A percentile compares a stretch with the other conserved stretches of the same genome.
Conservation (phyloP, 2,797 vertebrate genomes). For the Falco cherrug region DNA sequence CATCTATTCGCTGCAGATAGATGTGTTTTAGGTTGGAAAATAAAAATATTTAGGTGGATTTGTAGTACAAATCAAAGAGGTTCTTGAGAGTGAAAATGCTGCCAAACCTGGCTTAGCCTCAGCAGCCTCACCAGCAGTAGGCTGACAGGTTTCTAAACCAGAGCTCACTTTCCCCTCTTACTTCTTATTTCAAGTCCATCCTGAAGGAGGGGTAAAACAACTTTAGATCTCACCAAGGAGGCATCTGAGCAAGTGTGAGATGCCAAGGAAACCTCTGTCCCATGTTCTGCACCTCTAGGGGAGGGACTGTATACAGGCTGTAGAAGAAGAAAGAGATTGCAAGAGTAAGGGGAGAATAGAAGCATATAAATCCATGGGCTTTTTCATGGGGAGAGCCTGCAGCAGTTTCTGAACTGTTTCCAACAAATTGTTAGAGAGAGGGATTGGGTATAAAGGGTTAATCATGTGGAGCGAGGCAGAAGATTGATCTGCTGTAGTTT, state of each 20-base stretch:
- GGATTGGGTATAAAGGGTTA: background rate
- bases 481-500: background rate
- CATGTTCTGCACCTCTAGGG: background rate
- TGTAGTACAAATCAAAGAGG: background rate
- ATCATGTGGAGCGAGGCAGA: background rate
- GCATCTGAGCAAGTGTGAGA: background rate
- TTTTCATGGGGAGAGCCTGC: background rate
- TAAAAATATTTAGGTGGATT: background rate
- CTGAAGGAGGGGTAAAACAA: background rate
- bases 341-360: background rate
- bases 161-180: background rate
- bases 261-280: background rate
- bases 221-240: background rate
- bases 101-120: background rate
- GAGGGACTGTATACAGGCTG: background rate
- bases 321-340: background rate
- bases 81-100: background rate
- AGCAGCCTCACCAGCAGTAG: background rate
- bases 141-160: background rate
- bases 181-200: background rate
- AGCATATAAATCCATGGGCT: background rate
- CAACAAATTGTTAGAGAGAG: background rate
- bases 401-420: background rate
- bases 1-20: background rate
- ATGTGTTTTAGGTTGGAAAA: background rate